These are phyloP conservation scores for Pholis gunnellus DNA, from an alignment of 2,113 vertebrate genomes.

Conservation along the genomic window DNA sequence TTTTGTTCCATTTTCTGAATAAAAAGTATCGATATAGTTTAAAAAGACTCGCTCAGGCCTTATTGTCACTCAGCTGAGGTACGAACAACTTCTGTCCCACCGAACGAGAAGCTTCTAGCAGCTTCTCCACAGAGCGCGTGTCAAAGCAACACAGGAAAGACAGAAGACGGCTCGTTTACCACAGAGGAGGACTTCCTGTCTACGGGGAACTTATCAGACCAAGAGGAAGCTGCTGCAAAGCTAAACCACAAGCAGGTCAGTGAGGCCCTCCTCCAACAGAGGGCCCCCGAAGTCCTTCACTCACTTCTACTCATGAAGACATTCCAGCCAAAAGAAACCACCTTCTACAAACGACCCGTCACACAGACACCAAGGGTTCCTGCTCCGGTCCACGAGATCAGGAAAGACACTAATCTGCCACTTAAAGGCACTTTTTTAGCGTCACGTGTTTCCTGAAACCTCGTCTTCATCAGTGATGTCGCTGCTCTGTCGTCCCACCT, in stretches of 20 bases:
- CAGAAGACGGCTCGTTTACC: not conserved
- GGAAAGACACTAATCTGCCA: not conserved
- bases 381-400: too few relatives aligned
- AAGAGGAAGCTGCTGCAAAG: slow-evolving; percentile 25
- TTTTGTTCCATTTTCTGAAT: too few relatives aligned
- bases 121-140: not conserved
- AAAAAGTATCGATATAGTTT: too few relatives aligned
- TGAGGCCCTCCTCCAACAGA: not conserved
- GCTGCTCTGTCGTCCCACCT: slow-evolving; percentile 78
- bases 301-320: not conserved
- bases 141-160: slow-evolving; percentile 26
- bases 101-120: too few relatives aligned
- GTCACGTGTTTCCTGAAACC: not conserved
- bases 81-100: too few relatives aligned
- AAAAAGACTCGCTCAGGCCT: too few relatives aligned
- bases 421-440: not conserved
- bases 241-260: not conserved
- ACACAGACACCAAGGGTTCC: not conserved
- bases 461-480: not conserved
- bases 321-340: not conserved
- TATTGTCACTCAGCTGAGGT: too few relatives aligned
- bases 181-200: not conserved
- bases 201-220: not conserved
- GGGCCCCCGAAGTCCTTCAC: not conserved
- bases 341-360: not conserved